Conservation (phyloP, 2,888 invertebrate species). For the Plagodis dolabraria region DNA sequence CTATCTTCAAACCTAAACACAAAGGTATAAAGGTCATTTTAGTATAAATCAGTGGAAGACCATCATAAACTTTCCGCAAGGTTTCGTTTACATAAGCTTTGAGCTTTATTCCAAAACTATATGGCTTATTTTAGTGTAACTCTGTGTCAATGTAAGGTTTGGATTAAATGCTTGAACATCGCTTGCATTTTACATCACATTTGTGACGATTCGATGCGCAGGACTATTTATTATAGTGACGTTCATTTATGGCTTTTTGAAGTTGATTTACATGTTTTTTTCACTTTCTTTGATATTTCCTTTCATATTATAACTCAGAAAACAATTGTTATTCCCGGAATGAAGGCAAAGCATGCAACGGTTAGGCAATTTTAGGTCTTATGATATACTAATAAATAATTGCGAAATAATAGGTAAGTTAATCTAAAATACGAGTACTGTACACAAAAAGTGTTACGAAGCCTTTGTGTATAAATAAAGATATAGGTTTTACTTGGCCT, state of each 20-base stretch:
- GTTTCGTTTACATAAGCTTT: slow-evolving; percentile 5
- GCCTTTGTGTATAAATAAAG: no score
- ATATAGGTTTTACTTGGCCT: no score
- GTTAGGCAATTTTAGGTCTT: no score
- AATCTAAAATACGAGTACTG: no score
- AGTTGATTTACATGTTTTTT: slow-evolving; percentile 31
- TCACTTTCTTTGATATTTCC: slow-evolving; percentile 1
- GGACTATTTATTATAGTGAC: slow-evolving; percentile 58
- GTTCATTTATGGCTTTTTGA: slow-evolving; percentile 51
- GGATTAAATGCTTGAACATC: slow-evolving; percentile 52
- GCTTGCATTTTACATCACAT: slow-evolving; percentile 62
- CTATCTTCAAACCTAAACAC: slow-evolving; percentile 5
- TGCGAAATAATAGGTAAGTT: no score
- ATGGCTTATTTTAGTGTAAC: slow-evolving; percentile 14
- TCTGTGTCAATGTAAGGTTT: slow-evolving; percentile 15
- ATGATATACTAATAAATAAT: no score
- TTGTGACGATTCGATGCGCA: slow-evolving; percentile 59
- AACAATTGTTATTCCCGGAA: no score
- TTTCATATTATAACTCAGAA: not conserved
- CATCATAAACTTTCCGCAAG: slow-evolving; percentile 12
- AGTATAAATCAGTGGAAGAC: slow-evolving; percentile 5
- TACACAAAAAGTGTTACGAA: no score
- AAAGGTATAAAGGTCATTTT: slow-evolving; percentile 6
- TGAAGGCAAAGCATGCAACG: no score
- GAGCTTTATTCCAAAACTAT: slow-evolving; percentile 5